These are phyloP conservation scores for Melanchra persicariae DNA, from an alignment of 2,888 invertebrate genomes.

Conservation along the genomic window DNA sequence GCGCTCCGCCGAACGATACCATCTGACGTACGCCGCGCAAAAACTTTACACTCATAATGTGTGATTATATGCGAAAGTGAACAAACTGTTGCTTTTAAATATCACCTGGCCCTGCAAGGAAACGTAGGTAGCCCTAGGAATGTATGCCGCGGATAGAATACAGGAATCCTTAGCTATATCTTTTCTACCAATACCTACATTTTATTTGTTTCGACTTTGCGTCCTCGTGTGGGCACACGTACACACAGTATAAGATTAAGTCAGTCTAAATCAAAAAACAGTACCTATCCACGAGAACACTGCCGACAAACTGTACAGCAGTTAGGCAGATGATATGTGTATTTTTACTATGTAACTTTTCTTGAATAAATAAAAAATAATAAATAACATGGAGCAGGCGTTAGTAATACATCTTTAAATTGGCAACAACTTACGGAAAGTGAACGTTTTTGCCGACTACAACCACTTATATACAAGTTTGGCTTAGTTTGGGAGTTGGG, in stretches of 20 bases:
- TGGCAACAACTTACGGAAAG: not conserved
- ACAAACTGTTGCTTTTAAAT: slow-evolving; percentile 9
- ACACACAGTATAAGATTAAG: too few species aligned
- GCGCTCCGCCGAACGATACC: slow-evolving; percentile 28
- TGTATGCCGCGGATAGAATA: not conserved
- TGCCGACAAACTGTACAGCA: too few species aligned
- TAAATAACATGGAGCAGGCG: not conserved
- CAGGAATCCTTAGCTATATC: not conserved
- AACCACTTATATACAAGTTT: too few species aligned
- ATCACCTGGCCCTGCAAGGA: slow-evolving; percentile 11
- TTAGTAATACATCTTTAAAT: not conserved
- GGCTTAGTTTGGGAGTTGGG: too few species aligned
- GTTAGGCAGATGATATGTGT: too few species aligned
- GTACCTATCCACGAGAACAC: too few species aligned
- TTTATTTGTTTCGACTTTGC: too few species aligned
- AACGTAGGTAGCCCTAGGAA: slow-evolving; percentile 4
- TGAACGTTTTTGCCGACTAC: not conserved
- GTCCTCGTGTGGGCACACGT: too few species aligned
- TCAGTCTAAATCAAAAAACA: too few species aligned
- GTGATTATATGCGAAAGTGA: slow-evolving; percentile 34
- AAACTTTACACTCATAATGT: slow-evolving; percentile 10
- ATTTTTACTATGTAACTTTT: too few species aligned
- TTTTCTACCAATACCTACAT: too few species aligned
- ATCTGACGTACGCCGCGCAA: slow-evolving; percentile 40
- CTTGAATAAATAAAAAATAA: too few species aligned